Evolutionary conservation across 1,140 invertebrate genomes (phyloP).

Genomic region (Phocides pigmalion): DNA sequence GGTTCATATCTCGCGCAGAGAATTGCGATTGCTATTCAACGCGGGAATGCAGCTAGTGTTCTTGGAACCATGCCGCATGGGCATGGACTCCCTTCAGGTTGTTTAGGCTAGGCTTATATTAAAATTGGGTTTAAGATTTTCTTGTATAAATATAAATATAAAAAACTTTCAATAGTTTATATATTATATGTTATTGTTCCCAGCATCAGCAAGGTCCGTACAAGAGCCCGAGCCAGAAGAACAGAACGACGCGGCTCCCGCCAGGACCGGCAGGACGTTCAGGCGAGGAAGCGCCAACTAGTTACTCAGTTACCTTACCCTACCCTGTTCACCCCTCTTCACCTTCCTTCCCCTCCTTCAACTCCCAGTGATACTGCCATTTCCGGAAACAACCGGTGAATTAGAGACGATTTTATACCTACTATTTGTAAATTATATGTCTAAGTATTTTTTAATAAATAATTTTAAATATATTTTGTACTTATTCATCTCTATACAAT

Average conservation of each 20-base stretch:
- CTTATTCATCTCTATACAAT: constrained; percentile 17
- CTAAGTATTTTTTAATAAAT: constrained; percentile 77
- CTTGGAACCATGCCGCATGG: too few species aligned
- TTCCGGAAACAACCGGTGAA: constrained; percentile 40
- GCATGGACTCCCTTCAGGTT: too few species aligned
- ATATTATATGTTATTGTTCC: background rate
- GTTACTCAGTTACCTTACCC: constrained; percentile 30
- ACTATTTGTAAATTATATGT: constrained; percentile 73
- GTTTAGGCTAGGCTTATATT: too few species aligned
- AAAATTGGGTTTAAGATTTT: too few species aligned
- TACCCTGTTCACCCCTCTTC: constrained; percentile 27
- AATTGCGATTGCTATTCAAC: too few species aligned
- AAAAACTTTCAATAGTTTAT: too few species aligned
- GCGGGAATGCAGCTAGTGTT: too few species aligned
- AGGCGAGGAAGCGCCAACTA: constrained; percentile 60
- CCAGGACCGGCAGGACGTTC: constrained; percentile 59
- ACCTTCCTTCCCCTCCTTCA: constrained; percentile 31
- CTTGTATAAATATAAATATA: too few species aligned
- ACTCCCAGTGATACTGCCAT: constrained; percentile 34
- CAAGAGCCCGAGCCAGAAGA: constrained; percentile 60
- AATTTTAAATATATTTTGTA: constrained; percentile 51
- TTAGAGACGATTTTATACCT: constrained; percentile 55
- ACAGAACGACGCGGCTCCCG: constrained; percentile 57
- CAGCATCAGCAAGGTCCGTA: constrained; percentile 58
- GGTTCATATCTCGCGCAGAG: too few species aligned